Evolutionary conservation across 2,888 invertebrate genomes (phyloP), one percentile per base, ranked within the genome.

Genomic region (Miltochrista miniata): DNA sequence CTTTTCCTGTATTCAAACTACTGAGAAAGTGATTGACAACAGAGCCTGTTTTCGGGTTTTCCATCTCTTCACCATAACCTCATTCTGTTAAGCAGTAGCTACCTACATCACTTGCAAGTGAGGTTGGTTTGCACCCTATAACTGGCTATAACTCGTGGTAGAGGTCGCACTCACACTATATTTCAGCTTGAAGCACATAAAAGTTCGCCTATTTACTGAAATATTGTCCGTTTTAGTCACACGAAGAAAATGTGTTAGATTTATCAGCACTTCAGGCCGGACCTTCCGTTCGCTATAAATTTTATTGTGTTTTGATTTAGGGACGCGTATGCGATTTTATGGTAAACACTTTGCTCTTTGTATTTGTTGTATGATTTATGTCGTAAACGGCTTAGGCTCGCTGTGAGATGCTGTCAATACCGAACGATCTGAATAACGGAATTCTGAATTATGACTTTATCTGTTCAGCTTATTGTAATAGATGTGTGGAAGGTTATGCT

Each of bases 301-400:
- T 90, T 86, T 89, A 90, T 89, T 90, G 88, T 86, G 87, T 85
- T 90, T 89, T 90, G 90, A 90, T 90, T 90, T 90, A 90, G 85
- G 86, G 76, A 76, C 83, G 80, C 81, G 83, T 85, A 81, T 85
- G 83, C 85, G 84, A 87, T 89, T 88, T 90, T 87, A 89, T 89
- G 90, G 89, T 88, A 89, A 90, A 89, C 87, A 89, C 86, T 88
- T 86, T 80, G 85, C 81, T 85, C 85, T 87, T 87, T 87, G 85
- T 88, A 78, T 85, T 80, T 80, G 76, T 71, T 74, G 60, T 59
- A 70, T 85, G 86, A 90, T 89, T 88, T 90, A 90, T 86, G 43
- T 54, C 70, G 54, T 51, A 48, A 36, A 50, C 59, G 54, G 61
- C 71, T 77, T 64, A 68, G 68, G 72, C 59, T 31, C 52, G 42